Evolutionary conservation across 2,113 vertebrate species (phyloP).

Genomic region (Narcine bancroftii): DNA sequence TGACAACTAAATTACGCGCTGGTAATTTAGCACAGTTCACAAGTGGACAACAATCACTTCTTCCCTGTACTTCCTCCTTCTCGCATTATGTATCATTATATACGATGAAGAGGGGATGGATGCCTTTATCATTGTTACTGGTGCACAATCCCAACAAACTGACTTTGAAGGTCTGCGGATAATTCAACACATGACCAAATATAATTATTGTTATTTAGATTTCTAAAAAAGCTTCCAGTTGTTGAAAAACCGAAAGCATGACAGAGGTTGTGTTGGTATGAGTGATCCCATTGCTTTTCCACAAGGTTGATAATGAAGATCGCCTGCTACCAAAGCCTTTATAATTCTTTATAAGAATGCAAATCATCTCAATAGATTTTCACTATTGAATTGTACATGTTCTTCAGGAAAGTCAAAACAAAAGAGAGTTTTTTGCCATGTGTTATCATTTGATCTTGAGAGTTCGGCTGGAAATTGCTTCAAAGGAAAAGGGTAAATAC

Average conservation of each 20-base stretch:
- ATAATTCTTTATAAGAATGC: background rate
- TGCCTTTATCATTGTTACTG: background rate
- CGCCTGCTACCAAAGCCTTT: background rate
- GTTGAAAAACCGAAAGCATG: background rate
- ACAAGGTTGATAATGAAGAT: background rate
- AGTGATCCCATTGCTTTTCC: background rate
- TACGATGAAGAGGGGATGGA: no score
- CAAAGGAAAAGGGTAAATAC: background rate
- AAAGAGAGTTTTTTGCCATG: background rate
- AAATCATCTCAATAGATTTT: background rate
- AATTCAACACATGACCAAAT: background rate
- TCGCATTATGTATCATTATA: no score
- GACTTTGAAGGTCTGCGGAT: background rate
- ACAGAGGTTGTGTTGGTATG: background rate
- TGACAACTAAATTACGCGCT: background rate
- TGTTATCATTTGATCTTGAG: background rate
- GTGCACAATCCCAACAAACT: background rate
- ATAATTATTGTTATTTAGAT: background rate
- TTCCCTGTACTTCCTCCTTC: no score
- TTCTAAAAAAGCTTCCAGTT: background rate
- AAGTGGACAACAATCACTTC: no score
- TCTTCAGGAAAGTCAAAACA: background rate
- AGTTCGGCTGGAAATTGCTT: background rate
- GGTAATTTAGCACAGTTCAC: background rate
- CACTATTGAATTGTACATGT: background rate